These are phyloP conservation scores for Tympanuchus pallidicinctus DNA, from an alignment of 2,113 vertebrate genomes.

Conservation along the genomic window DNA sequence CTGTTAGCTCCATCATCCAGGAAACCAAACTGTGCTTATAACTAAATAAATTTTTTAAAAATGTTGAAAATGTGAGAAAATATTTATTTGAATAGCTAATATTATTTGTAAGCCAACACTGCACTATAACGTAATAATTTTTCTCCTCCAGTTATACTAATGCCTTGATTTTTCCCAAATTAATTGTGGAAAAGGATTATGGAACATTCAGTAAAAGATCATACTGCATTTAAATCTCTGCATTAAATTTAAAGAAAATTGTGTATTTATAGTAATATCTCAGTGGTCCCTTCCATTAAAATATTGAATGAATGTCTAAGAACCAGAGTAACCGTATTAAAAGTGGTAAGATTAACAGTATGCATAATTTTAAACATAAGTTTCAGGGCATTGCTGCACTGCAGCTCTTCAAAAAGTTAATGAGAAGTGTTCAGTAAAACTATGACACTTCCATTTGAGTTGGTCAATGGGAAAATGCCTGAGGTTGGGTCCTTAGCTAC, in stretches of 20 bases:
- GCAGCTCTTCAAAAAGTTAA: background rate
- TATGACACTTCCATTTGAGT: background rate
- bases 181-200: background rate
- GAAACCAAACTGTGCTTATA: background rate
- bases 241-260: background rate
- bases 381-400: background rate
- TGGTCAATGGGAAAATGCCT: background rate
- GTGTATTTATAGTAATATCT: background rate
- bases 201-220: background rate
- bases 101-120: background rate
- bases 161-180: background rate
- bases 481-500: background rate
- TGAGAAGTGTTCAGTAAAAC: background rate
- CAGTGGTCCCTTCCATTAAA: background rate
- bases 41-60: background rate
- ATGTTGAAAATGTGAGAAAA: background rate
- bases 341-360: background rate
- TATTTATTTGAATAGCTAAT: background rate
- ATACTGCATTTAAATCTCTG: background rate
- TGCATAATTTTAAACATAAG: background rate
- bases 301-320: background rate
- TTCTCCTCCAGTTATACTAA: background rate
- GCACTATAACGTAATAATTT: fast-evolving
- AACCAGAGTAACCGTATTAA: background rate
- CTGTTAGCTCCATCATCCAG: background rate